A percentile compares a stretch with the other conserved stretches of the same genome.
Evolutionary conservation across 2,888 invertebrate genomes (phyloP).

Genomic region (Tenthredo notha): DNA sequence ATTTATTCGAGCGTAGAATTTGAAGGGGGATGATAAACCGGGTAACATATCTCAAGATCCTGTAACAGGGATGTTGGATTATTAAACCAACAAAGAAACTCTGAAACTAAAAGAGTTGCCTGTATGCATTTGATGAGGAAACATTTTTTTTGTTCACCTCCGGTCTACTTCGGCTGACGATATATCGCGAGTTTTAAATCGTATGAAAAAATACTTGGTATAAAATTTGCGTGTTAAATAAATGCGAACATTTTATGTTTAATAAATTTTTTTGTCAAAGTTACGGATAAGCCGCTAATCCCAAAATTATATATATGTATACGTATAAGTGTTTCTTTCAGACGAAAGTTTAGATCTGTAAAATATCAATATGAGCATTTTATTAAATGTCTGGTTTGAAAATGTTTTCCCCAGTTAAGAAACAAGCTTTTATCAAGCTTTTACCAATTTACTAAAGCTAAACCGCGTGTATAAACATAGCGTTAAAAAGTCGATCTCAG

Average conservation of each 20-base stretch:
- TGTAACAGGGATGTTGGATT: not conserved
- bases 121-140: not conserved
- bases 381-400: not conserved
- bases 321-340: not conserved
- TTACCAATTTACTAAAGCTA: slow-evolving; percentile 13
- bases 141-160: not conserved
- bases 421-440: slow-evolving; percentile 26
- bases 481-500: slow-evolving; percentile 36
- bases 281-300: too few relatives aligned
- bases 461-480: slow-evolving; percentile 35
- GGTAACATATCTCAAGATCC: not conserved
- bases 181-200: not conserved
- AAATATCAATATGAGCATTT: slow-evolving; percentile 33
- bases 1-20: not conserved
- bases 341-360: not conserved
- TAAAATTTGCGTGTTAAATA: not conserved
- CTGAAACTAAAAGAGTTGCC: not conserved
- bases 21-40: not conserved
- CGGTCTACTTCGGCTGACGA: not conserved
- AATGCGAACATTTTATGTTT: not conserved
- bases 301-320: too few relatives aligned
- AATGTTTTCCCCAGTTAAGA: slow-evolving; percentile 28
- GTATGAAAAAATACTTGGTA: not conserved
- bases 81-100: slow-evolving; percentile 12
- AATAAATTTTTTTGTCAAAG: not conserved